Percentiles rank a stretch among this genome's conserved stretches.
These are phyloP conservation scores for Drymodes brunneopygia DNA, from an alignment of 2,113 vertebrate species.

Conservation along the genomic window DNA sequence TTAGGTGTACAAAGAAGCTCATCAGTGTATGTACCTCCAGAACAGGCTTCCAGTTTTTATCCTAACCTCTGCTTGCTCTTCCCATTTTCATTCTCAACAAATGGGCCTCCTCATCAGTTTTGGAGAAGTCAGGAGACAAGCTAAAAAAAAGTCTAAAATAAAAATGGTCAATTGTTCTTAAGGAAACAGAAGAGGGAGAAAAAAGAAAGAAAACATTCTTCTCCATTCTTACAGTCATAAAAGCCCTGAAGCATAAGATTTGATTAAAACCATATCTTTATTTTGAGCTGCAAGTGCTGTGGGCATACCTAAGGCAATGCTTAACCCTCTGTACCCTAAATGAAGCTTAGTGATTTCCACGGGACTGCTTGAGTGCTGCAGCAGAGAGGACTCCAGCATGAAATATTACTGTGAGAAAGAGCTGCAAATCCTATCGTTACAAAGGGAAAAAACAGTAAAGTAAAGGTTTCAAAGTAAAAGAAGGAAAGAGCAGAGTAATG, in stretches of 20 bases:
- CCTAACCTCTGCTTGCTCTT: background rate
- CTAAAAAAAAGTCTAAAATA: background rate
- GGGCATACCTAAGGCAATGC: slow-evolving; percentile 11
- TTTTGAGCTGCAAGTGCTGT: background rate
- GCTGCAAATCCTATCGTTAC: background rate
- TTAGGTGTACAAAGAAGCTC: background rate
- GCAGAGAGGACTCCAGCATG: background rate
- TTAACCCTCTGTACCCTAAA: slow-evolving; percentile 13
- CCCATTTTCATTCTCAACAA: background rate
- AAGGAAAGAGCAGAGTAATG: background rate
- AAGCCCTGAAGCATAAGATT: slow-evolving; percentile 27
- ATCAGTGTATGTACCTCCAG: background rate
- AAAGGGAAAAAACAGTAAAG: background rate
- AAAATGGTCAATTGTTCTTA: background rate
- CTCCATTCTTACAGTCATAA: background rate
- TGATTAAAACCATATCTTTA: slow-evolving; percentile 1
- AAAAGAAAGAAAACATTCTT: background rate
- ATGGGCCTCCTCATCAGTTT: background rate
- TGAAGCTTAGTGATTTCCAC: background rate
- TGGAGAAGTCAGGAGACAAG: background rate
- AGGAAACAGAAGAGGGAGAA: background rate
- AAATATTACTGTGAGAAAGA: background rate
- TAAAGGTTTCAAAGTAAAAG: background rate
- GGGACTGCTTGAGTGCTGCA: background rate
- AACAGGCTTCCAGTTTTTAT: background rate